Conservation (phyloP, 2,113 vertebrate genomes). For the Brevimyrus niger region DNA sequence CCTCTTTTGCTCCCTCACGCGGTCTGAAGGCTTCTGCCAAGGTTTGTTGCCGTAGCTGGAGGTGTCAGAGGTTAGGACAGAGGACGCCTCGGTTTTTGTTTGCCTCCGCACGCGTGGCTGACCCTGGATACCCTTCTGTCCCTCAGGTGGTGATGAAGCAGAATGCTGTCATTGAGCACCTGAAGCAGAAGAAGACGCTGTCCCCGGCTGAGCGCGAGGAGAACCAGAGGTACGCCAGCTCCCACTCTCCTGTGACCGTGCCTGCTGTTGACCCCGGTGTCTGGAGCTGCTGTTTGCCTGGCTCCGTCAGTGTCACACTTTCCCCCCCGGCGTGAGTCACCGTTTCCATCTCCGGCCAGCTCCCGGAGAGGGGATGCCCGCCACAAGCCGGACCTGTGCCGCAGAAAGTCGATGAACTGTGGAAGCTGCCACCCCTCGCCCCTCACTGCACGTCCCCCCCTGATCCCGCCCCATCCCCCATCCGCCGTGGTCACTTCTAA, state of each 20-base stretch:
- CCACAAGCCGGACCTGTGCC: background rate
- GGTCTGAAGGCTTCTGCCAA: background rate
- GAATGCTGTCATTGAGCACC: slow-evolving; percentile 89
- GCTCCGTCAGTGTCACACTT: background rate
- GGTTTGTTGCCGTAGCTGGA: background rate
- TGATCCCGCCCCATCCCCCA: slow-evolving; percentile 32
- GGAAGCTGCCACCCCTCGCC: background rate
- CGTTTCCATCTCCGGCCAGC: background rate
- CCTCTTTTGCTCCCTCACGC: background rate
- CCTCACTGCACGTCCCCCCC: slow-evolving; percentile 11
- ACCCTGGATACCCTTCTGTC: background rate
- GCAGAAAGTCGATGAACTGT: background rate
- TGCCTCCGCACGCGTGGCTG: background rate
- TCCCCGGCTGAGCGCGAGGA: slow-evolving; percentile 88
- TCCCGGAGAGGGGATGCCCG: background rate
- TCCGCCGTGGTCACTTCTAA: background rate
- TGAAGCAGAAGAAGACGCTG: slow-evolving; percentile 94
- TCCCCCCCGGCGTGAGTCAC: background rate
- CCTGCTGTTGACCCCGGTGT: background rate
- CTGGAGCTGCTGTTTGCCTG: background rate
- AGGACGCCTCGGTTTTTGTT: background rate
- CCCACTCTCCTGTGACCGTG: background rate
- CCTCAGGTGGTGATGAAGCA: slow-evolving; percentile 91
- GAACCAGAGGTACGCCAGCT: slow-evolving; percentile 78
- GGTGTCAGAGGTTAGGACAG: background rate